These are phyloP conservation scores for Labrus mixtus DNA, from an alignment of 2,113 vertebrate genomes.

Conservation along the genomic window DNA sequence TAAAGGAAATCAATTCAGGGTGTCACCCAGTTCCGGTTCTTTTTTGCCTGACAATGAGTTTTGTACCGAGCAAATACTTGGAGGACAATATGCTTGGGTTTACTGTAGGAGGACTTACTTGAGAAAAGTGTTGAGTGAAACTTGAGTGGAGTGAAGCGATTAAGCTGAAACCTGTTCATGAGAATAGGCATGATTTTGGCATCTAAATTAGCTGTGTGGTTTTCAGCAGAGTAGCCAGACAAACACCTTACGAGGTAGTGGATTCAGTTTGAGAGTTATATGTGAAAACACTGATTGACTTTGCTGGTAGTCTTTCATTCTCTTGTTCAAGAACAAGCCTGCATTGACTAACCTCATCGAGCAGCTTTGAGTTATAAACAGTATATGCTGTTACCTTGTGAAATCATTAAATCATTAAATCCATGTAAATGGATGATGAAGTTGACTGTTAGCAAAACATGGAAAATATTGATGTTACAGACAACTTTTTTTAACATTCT, in stretches of 20 bases:
- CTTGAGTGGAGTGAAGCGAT: slow-evolving; percentile 3
- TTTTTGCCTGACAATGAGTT: slow-evolving; percentile 7
- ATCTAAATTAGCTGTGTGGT: neutral
- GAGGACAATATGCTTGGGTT: neutral
- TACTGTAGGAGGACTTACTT: slow-evolving; percentile 1
- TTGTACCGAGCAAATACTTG: neutral
- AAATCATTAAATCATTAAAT: slow-evolving; percentile 29
- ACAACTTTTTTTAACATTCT: neutral
- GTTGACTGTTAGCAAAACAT: slow-evolving; percentile 10
- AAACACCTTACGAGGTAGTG: neutral
- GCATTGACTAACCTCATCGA: slow-evolving; percentile 3
- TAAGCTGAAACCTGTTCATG: neutral
- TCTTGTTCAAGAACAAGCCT: slow-evolving; percentile 11
- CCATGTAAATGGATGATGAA: slow-evolving; percentile 23
- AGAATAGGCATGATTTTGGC: neutral
- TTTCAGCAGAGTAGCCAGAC: too few species aligned
- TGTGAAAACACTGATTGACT: slow-evolving; percentile 14
- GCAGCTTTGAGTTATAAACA: neutral
- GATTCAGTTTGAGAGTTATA: neutral
- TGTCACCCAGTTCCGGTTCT: slow-evolving; percentile 11
- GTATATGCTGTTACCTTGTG: slow-evolving; percentile 6
- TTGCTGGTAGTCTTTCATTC: slow-evolving; percentile 15
- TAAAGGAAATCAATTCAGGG: slow-evolving; percentile 38
- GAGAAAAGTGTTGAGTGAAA: neutral
- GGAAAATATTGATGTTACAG: slow-evolving; percentile 16